Percentiles rank a stretch among this genome's conserved stretches.
phyloP scores from a whole-genome alignment of 1,140 invertebrate species.

The Drosophila ficusphila region DNA sequence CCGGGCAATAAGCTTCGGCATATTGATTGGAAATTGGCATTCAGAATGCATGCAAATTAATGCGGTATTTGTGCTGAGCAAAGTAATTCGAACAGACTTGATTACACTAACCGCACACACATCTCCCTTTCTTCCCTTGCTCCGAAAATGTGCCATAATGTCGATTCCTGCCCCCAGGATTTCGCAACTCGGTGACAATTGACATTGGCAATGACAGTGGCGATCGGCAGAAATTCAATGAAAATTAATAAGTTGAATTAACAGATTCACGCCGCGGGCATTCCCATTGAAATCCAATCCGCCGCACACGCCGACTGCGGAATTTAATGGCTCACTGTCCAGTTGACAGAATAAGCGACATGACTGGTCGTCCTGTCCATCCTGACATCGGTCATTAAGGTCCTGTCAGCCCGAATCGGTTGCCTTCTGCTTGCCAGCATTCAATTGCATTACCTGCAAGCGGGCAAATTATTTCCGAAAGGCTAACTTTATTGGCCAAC shows the following conservation, averaged over 20 bases:
- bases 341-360: constrained; percentile 1
- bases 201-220: constrained; percentile 38
- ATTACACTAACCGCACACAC: constrained; percentile 25
- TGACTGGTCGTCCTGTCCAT: constrained; percentile 4
- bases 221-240: constrained; percentile 53
- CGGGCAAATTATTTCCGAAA: constrained; percentile 28
- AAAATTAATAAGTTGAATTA: constrained; percentile 73
- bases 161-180: neutral
- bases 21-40: constrained; percentile 1
- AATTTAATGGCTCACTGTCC: constrained; percentile 45
- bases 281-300: constrained; percentile 20
- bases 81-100: constrained; percentile 13
- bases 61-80: constrained; percentile 9
- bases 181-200: constrained; percentile 24
- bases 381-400: constrained; percentile 27
- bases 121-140: no score
- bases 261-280: constrained; percentile 41
- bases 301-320: constrained; percentile 28
- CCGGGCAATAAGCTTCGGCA: constrained; percentile 1
- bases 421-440: neutral
- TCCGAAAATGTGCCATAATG: neutral
- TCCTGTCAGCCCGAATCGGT: neutral
- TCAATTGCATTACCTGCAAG: constrained; percentile 8
- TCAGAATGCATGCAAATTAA: constrained; percentile 25
- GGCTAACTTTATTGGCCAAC: constrained; percentile 27